Evolutionary conservation across 2,797 vertebrate genomes (phyloP).

Genomic region (Etheostoma perlongum): DNA sequence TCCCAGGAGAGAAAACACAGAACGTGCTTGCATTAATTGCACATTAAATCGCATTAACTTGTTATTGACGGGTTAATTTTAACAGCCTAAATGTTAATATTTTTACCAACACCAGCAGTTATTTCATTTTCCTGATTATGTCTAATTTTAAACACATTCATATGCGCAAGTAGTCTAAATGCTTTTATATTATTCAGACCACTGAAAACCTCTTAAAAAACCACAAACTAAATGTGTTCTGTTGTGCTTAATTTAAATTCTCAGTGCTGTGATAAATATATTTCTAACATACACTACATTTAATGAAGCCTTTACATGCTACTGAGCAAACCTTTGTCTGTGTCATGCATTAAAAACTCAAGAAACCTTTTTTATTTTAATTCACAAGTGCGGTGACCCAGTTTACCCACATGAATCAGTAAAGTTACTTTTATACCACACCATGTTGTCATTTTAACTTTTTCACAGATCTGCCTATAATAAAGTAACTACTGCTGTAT

Average conservation of each 20-base stretch:
- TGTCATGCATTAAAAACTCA: neutral
- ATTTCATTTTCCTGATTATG: no score
- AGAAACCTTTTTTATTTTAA: neutral
- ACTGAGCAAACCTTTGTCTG: neutral
- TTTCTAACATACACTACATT: neutral
- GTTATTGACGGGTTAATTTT: no score
- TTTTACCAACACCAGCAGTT: no score
- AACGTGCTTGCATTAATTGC: no score
- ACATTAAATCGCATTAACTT: no score
- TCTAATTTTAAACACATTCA: no score
- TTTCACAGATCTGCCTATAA: conserved; percentile 18
- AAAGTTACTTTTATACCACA: conserved; percentile 14
- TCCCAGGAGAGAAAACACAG: no score
- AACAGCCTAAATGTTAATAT: no score
- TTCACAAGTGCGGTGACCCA: conserved; percentile 27
- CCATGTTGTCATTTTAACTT: conserved; percentile 1
- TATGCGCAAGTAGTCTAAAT: no score
- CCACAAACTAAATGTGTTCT: no score
- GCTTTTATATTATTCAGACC: no score
- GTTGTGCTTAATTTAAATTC: neutral
- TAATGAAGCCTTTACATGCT: neutral
- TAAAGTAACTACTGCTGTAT: neutral
- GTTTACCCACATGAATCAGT: conserved; percentile 11
- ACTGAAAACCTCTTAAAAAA: no score
- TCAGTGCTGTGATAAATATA: neutral